Conservation (phyloP, 53 echinoderm and acorn worm genomes). For the Luidia sarsii region DNA sequence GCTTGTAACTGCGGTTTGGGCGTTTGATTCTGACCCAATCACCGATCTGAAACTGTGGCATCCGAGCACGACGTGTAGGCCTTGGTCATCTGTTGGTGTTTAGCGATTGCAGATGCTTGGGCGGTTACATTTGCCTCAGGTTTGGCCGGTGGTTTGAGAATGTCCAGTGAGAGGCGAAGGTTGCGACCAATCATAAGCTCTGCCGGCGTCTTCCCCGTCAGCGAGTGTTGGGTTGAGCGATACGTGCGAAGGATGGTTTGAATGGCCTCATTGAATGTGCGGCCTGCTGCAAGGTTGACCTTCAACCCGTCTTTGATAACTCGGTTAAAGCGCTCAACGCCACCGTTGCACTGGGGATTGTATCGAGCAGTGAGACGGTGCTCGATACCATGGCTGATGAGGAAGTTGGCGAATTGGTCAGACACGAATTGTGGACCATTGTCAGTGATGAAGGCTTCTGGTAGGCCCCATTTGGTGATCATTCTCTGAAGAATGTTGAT, state of each 20-base stretch:
- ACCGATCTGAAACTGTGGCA: background rate
- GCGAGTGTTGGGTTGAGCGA: constrained; percentile 28
- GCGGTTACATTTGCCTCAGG: background rate
- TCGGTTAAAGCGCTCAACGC: constrained; percentile 42
- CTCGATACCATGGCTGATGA: constrained; percentile 14
- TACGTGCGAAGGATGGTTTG: constrained; percentile 49
- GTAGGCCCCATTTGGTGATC: constrained; percentile 43
- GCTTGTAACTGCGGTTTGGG: constrained; percentile 33
- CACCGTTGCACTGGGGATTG: constrained; percentile 58
- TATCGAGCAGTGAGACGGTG: constrained; percentile 46
- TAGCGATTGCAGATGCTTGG: constrained; percentile 16
- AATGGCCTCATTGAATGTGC: constrained; percentile 22
- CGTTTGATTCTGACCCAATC: constrained; percentile 54
- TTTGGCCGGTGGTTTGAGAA: constrained; percentile 22
- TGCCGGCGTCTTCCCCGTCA: constrained; percentile 49
- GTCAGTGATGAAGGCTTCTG: constrained; percentile 39
- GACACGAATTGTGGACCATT: constrained; percentile 48
- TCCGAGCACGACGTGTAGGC: background rate
- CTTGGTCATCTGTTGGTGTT: background rate
- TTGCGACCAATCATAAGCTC: constrained; percentile 61
- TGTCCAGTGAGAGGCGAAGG: constrained; percentile 14
- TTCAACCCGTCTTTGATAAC: constrained; percentile 49
- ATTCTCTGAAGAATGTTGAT: constrained; percentile 48
- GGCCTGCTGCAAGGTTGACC: constrained; percentile 36
- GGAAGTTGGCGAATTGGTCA: constrained; percentile 32